Base-by-base conservation (phyloP, 1,140 invertebrate species). In the Drosophila saltans region DNA sequence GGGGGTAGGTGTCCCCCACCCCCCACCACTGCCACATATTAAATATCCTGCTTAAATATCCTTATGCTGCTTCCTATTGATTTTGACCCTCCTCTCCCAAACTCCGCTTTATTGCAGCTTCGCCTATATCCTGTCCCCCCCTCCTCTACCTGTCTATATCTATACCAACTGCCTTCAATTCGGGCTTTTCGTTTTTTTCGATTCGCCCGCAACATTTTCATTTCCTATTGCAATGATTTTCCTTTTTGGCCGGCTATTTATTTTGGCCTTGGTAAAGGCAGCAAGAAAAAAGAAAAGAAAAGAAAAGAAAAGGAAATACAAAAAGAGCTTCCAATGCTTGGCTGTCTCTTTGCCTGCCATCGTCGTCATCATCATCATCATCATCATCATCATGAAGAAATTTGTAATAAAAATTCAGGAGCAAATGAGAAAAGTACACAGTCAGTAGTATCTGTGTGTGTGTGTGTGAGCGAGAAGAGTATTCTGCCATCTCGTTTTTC, bases 41-140 rank as follows among this genome's bases (percentile, higher is more conserved):
- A 89, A 88, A 89, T 88, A 84, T 89, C 84, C 84, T 88, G 84
- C 84, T 84, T 88, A 89, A 88, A 88, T 88, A 88, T 84, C 84
- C 80, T 75, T 28, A 39, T 59, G 57, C 66, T 60, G 80, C 70
- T 84, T 84, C 74, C 77, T 81, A 86, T 86, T 86, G 82, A 86
- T 86, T 84, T 81, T 78, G 16, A 21, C 48, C 68, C 16, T 16
- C 16, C 16, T 16, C 16, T 16, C 16, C 72, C 64, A 1, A 7
- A 36, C 33, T 36, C 6, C 33, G 33, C 4, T 65, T 52, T 56
- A 45, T 55, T 40, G 11, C 40, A 72, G 62, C 11, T 43, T 70
- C 30, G 45, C 39, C 52, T 58, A 55, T 43, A 30, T 6, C 5
- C 55, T n/a, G 36, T 39, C 3, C 5, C 26, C n/a, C 45, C 10